A percentile compares a stretch with the other conserved stretches of the same genome.
Conservation (phyloP, 2,113 vertebrate species). For the Cygnus atratus region DNA sequence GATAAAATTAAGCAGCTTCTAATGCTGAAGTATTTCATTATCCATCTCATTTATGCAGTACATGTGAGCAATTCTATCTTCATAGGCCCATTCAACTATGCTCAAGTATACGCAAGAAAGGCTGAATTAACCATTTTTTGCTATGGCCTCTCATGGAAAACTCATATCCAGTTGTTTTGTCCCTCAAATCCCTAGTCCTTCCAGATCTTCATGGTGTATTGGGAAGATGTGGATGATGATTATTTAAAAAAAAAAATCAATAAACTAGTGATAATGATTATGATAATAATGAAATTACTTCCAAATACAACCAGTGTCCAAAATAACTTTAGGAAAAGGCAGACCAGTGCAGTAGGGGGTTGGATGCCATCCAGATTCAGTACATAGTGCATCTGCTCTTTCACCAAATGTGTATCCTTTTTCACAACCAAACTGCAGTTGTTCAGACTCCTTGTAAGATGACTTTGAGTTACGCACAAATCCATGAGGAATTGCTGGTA, state of each 20-base stretch:
- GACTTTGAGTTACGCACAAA: neutral
- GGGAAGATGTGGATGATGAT: neutral
- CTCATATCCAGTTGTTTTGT: neutral
- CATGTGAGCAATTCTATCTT: neutral
- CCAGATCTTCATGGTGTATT: neutral
- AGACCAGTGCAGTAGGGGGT: slow-evolving; percentile 66
- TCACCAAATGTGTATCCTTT: slow-evolving; percentile 18
- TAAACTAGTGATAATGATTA: neutral
- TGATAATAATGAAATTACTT: neutral
- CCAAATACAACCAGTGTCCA: neutral
- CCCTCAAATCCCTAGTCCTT: neutral
- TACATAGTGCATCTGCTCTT: slow-evolving; percentile 56
- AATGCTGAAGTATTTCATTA: neutral
- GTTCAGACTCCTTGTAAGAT: slow-evolving; percentile 58
- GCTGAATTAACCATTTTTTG: neutral
- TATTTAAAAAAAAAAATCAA: neutral
- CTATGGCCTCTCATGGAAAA: neutral
- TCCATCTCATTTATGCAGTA: neutral
- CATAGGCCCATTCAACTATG: neutral
- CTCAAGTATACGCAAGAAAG: neutral
- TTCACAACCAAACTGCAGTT: slow-evolving; percentile 55
- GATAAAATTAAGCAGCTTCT: neutral
- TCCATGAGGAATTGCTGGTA: slow-evolving; percentile 16
- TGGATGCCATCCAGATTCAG: slow-evolving; percentile 68
- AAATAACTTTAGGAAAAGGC: neutral